Base-by-base conservation (phyloP, 2,113 vertebrate species). In the Struthidea cinerea region DNA sequence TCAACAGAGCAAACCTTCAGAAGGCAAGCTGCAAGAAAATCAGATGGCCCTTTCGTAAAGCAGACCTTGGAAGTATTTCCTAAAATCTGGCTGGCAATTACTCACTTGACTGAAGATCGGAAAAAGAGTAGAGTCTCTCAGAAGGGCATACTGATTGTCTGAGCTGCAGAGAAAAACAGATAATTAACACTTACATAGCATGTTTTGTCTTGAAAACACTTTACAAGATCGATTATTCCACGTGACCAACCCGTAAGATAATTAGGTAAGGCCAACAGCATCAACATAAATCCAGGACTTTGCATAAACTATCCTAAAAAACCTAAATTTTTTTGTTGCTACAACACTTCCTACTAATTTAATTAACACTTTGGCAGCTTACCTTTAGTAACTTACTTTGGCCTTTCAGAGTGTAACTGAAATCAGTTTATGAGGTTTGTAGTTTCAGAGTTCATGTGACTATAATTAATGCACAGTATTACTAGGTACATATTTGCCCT, bases 31-130 rank as follows among this genome's bases (percentile, higher is more conserved):
- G 79, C 26, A 92, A 93, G 60, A 91, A 84, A 95, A 93, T 89
- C n/a, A 82, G 33, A 65, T 41, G 46, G 76, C 19, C 20, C 33
- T 49, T 77, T 63, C 4, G 0, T 50, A 92, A 86, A 87, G 28
- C 46, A 91, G 63, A 93, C 42, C 13, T 42, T 41, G 27, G 60
- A 91, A 86, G 13, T 16, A 67, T 56, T 91, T 69, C 55, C 32
- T 60, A 68, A 65, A 90, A 47, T 47, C 75, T 16, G 32, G 33
- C 28, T 93, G 20, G 59, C 13, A 92, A 91, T 80, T 81, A 98
- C 99, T 98, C 98, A 99, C 99, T 99, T 77, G 99, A 99, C 93
- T 99, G 98, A 91, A 99, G 99, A 90, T 99, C 98, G 0, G 97
- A 97, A 94, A 99, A 87, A 60, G 98, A 97, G 94, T 99, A 99